phyloP scores from a whole-genome alignment of 2,113 vertebrate species.

The Miniopterus natalensis region DNA sequence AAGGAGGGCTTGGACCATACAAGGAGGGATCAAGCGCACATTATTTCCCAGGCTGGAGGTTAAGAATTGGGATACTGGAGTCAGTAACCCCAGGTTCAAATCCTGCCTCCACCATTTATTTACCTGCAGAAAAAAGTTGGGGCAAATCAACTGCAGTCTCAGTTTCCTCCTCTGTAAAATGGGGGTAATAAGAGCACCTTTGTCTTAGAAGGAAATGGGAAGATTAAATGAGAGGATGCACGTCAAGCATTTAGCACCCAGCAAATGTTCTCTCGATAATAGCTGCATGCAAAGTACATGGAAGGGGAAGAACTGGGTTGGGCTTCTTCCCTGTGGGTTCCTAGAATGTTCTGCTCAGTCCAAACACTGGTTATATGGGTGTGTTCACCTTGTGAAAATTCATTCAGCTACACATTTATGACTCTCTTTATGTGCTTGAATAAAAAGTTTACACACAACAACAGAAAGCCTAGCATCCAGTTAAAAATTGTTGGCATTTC shows the following conservation, averaged over 20 bases:
- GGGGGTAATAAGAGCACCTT: not conserved
- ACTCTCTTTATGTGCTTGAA: not conserved
- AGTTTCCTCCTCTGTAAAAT: not conserved
- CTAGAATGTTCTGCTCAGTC: not conserved
- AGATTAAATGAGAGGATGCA: not conserved
- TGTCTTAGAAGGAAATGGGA: not conserved
- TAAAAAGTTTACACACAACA: not conserved
- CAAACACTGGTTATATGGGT: not conserved
- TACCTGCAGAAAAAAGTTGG: not conserved
- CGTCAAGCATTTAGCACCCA: not conserved
- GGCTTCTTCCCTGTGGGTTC: not conserved
- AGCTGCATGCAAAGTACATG: not conserved
- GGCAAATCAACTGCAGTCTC: not conserved
- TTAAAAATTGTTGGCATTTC: not conserved
- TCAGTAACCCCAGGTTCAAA: not conserved
- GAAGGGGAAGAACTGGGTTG: not conserved
- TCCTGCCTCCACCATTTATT: not conserved
- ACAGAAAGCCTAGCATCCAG: fast-evolving
- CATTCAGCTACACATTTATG: no score
- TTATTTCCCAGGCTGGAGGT: not conserved
- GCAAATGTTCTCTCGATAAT: not conserved
- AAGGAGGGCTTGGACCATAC: not conserved
- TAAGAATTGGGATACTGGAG: not conserved
- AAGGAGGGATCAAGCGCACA: fast-evolving
- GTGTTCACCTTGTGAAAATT: not conserved